Evolutionary conservation across 2,888 invertebrate genomes (phyloP).

Genomic region (Leptogaster cylindrica): DNA sequence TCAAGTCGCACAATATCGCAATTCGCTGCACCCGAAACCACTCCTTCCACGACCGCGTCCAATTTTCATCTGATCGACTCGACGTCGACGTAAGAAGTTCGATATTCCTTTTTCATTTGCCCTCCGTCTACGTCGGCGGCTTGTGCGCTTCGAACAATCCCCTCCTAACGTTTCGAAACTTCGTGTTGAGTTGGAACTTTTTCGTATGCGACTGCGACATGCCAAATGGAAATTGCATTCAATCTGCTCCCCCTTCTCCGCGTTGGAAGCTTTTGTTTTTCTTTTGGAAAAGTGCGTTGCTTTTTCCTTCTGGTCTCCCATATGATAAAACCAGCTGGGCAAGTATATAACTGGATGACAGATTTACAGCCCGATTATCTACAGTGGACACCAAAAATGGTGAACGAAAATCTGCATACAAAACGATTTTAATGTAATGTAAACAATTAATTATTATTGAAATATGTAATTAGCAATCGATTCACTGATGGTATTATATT

Average conservation of each 20-base stretch:
- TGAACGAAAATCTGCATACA: no score
- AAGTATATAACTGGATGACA: slow-evolving; percentile 8
- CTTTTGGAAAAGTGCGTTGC: not conserved
- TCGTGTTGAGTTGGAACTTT: not conserved
- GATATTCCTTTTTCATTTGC: not conserved
- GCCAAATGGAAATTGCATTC: not conserved
- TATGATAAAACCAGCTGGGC: slow-evolving; percentile 33
- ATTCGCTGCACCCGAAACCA: slow-evolving; percentile 25
- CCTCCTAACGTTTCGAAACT: not conserved
- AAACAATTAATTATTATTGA: no score
- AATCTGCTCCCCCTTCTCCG: not conserved
- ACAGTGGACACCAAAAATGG: slow-evolving; percentile 7
- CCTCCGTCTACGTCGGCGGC: not conserved
- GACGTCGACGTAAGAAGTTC: slow-evolving; percentile 19
- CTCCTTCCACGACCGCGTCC: slow-evolving; percentile 41
- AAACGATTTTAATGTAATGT: no score
- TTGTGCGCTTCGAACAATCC: not conserved
- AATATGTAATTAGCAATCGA: no score
- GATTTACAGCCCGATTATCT: not conserved
- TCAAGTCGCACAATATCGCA: no score
- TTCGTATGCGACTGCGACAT: not conserved
- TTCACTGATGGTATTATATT: no score
- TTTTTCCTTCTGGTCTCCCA: no score
- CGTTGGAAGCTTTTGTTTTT: not conserved
- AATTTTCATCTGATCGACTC: slow-evolving; percentile 43